Conservation (phyloP, 2,797 vertebrate genomes). For the Anas acuta region DNA sequence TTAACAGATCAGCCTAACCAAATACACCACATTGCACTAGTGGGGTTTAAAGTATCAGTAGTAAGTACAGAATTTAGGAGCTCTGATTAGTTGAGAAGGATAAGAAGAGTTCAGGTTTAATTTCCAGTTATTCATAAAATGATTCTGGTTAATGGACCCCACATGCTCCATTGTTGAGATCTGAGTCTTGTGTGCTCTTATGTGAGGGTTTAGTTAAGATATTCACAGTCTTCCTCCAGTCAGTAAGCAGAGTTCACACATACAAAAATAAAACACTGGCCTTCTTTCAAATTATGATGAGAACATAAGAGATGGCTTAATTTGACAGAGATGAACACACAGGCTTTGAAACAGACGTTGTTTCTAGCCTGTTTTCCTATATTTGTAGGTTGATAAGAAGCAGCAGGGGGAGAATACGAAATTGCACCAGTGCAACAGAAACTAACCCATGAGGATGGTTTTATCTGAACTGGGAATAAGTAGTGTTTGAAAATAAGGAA, state of each 20-base stretch:
- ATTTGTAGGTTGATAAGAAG: background rate
- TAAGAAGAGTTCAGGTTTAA: background rate
- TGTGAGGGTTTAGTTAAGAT: slow-evolving; percentile 20
- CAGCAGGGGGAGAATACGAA: background rate
- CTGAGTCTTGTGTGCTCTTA: background rate
- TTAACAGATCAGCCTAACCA: background rate
- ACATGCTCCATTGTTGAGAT: background rate
- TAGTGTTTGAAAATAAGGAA: slow-evolving; percentile 1
- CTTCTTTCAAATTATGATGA: slow-evolving; percentile 87
- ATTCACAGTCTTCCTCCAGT: slow-evolving; percentile 25
- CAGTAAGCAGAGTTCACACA: slow-evolving; percentile 35
- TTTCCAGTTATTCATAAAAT: background rate
- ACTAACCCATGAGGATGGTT: background rate
- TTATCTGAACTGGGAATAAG: background rate
- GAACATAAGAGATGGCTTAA: slow-evolving; percentile 81
- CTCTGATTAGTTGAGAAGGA: background rate
- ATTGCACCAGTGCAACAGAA: background rate
- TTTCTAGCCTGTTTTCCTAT: slow-evolving; percentile 14
- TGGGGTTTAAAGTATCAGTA: background rate
- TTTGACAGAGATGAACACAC: slow-evolving; percentile 85
- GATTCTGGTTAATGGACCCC: background rate
- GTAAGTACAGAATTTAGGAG: background rate
- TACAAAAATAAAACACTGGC: slow-evolving; percentile 68
- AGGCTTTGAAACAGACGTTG: slow-evolving; percentile 80
- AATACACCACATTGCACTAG: background rate